A percentile compares a stretch with the other conserved stretches of the same genome.
These are phyloP conservation scores for Sericinus montela DNA, from an alignment of 2,888 invertebrate genomes.

Conservation along the genomic window DNA sequence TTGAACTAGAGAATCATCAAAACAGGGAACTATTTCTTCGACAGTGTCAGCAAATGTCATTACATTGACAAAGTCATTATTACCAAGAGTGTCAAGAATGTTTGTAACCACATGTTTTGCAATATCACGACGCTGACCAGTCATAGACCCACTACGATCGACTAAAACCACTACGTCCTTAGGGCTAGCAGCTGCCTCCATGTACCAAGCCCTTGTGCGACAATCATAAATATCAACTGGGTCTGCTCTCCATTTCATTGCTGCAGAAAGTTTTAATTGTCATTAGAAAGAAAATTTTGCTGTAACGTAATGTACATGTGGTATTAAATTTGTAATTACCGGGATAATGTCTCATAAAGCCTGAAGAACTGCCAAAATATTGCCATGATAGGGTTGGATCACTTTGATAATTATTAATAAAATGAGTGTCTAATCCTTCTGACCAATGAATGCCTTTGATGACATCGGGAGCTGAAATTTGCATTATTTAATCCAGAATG, in stretches of 20 bases:
- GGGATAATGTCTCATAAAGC: constrained; percentile 98
- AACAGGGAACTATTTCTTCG: constrained; percentile 91
- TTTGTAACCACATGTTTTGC: constrained; percentile 92
- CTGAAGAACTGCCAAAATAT: constrained; percentile 97
- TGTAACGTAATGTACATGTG: neutral
- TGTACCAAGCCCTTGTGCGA: constrained; percentile 96
- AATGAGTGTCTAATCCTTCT: constrained; percentile 92
- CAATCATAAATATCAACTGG: constrained; percentile 97
- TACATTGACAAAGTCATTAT: constrained; percentile 98
- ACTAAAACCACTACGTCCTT: constrained; percentile 94
- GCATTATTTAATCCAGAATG: constrained; percentile 13
- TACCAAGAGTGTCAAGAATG: constrained; percentile 96
- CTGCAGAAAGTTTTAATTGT: constrained; percentile 44
- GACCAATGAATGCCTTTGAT: constrained; percentile 98
- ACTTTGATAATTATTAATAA: constrained; percentile 90
- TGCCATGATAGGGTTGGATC: constrained; percentile 97
- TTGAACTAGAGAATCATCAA: constrained; percentile 93
- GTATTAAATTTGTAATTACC: constrained; percentile 67
- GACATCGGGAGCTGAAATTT: constrained; percentile 85
- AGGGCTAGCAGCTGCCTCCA: constrained; percentile 98
- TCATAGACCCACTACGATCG: constrained; percentile 96
- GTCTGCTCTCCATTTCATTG: constrained; percentile 88
- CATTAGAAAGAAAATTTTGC: too few species aligned
- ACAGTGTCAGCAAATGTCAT: constrained; percentile 92
- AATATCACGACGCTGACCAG: constrained; percentile 91